phyloP scores from a whole-genome alignment of 2,888 invertebrate genomes.

The Synanthedon myopaeformis region DNA sequence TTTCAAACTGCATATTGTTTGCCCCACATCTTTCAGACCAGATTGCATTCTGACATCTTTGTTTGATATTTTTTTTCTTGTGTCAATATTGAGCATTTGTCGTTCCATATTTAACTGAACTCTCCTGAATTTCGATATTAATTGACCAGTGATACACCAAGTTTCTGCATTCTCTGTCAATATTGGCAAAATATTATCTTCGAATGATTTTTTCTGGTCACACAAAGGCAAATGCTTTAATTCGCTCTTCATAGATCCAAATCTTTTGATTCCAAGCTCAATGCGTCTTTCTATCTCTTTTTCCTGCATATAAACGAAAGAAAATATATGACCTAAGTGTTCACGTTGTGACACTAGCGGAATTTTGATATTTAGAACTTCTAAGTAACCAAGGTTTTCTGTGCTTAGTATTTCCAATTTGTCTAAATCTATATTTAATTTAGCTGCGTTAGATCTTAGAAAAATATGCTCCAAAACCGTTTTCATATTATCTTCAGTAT shows the following conservation, averaged over 20 bases:
- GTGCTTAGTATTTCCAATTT: not conserved
- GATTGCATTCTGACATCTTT: not conserved
- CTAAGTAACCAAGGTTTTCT: not conserved
- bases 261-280: not conserved
- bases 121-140: not conserved
- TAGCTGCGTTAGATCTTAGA: not conserved
- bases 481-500: not conserved
- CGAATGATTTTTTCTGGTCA: not conserved
- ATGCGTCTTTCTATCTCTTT: not conserved
- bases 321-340: not conserved
- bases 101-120: not conserved
- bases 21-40: not conserved
- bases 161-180: not conserved
- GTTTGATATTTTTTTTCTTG: not conserved
- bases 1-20: not conserved
- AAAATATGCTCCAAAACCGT: not conserved
- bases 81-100: not conserved
- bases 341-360: not conserved
- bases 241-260: not conserved
- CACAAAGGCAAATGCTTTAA: not conserved
- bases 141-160: not conserved
- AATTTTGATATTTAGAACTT: not conserved
- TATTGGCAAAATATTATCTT: not conserved
- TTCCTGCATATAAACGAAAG: not conserved
- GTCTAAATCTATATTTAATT: not conserved